These are phyloP conservation scores for Phymatocera aterrima DNA, from an alignment of 2,888 invertebrate species.

Conservation along the genomic window DNA sequence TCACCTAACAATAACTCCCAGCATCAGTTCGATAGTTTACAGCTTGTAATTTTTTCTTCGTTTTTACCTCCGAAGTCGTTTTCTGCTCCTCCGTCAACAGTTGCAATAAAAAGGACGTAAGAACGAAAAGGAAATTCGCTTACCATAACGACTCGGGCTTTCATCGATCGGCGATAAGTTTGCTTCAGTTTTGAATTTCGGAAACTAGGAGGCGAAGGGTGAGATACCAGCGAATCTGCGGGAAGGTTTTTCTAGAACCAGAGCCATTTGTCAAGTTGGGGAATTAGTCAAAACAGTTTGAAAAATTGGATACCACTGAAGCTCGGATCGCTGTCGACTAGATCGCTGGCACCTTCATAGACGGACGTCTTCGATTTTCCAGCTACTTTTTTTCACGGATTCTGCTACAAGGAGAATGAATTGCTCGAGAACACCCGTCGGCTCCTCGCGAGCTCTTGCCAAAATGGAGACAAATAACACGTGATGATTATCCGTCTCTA, in stretches of 20 bases:
- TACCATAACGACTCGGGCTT: background rate
- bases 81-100: background rate
- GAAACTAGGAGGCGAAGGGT: constrained; percentile 1
- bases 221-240: background rate
- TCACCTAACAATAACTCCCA: background rate
- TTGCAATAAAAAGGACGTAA: background rate
- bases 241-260: constrained; percentile 6
- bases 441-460: constrained; percentile 20
- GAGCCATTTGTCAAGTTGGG: constrained; percentile 36
- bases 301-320: constrained; percentile 31
- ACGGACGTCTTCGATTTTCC: constrained; percentile 33
- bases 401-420: constrained; percentile 30
- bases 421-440: background rate
- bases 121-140: background rate
- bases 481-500: constrained; percentile 27
- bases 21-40: background rate
- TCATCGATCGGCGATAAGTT: constrained; percentile 28
- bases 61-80: background rate
- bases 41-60: background rate
- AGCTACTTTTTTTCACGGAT: background rate
- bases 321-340: constrained; percentile 31
- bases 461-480: constrained; percentile 41
- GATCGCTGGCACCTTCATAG: constrained; percentile 27
- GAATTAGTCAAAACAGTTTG: constrained; percentile 42
- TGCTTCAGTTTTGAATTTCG: constrained; percentile 25